Percentiles rank a stretch among this genome's conserved stretches.
phyloP scores from a whole-genome alignment of 2,888 invertebrate species.

The Rotaria socialis region DNA sequence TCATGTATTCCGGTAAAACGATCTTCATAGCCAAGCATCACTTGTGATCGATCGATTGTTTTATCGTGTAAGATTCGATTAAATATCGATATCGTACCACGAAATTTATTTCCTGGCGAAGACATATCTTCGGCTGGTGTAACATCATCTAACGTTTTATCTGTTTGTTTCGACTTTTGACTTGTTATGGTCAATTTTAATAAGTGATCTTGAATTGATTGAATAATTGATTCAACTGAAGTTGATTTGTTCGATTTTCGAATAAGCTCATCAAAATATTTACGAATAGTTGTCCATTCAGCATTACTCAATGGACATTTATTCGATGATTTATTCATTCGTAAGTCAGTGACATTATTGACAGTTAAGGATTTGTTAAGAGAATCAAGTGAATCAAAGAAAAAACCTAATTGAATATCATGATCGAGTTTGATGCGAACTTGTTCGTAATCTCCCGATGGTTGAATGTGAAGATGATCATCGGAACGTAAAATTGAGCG shows the following conservation, averaged over 20 bases:
- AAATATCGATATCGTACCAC: conserved; percentile 40
- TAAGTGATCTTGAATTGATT: conserved; percentile 6
- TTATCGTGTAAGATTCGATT: conserved; percentile 42
- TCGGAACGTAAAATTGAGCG: background rate
- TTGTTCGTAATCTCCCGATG: background rate
- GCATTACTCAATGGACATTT: background rate
- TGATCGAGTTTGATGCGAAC: background rate
- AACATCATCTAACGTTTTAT: background rate
- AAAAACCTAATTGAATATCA: background rate
- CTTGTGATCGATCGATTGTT: conserved; percentile 39
- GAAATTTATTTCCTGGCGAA: conserved; percentile 31
- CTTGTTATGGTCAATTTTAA: background rate
- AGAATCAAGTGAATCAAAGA: background rate
- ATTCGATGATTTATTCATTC: background rate
- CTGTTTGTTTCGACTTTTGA: background rate
- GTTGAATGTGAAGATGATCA: background rate
- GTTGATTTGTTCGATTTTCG: background rate
- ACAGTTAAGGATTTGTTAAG: background rate
- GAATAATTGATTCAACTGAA: background rate
- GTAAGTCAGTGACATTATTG: background rate
- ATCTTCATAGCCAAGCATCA: conserved; percentile 43
- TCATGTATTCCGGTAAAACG: conserved; percentile 44
- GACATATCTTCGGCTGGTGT: background rate
- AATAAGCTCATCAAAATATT: background rate
- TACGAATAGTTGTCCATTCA: background rate